phyloP scores from a whole-genome alignment of 2,888 invertebrate species.

The Acanthoscelides obtectus region DNA sequence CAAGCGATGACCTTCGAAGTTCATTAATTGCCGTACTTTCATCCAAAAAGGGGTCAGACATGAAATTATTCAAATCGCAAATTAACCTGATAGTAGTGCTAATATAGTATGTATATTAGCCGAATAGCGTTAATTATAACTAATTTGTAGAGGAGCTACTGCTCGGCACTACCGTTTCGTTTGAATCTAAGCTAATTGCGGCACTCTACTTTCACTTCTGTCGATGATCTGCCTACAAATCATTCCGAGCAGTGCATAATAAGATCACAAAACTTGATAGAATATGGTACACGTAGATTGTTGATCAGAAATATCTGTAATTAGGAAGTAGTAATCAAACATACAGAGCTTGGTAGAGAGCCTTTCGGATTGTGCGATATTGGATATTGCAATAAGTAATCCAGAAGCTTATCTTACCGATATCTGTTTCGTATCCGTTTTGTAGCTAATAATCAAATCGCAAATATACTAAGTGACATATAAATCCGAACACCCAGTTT shows the following conservation, averaged over 20 bases:
- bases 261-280: background rate
- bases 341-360: too few relatives aligned
- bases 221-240: background rate
- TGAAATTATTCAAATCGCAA: background rate
- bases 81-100: background rate
- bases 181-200: background rate
- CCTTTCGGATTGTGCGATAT: too few relatives aligned
- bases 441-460: too few relatives aligned
- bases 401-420: too few relatives aligned
- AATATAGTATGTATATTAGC: background rate
- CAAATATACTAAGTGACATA: too few relatives aligned
- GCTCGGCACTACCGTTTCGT: background rate
- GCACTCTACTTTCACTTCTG: background rate
- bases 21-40: background rate
- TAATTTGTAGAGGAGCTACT: background rate
- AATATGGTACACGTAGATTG: background rate
- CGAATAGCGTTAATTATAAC: background rate
- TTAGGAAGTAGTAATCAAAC: too few relatives aligned
- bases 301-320: background rate
- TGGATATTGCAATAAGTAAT: too few relatives aligned
- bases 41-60: background rate
- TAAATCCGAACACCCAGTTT: too few relatives aligned
- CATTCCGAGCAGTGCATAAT: background rate
- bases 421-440: too few relatives aligned
- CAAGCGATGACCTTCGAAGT: background rate